phyloP scores from a whole-genome alignment of 2,797 vertebrate genomes.

The Nannoperca obscura region DNA sequence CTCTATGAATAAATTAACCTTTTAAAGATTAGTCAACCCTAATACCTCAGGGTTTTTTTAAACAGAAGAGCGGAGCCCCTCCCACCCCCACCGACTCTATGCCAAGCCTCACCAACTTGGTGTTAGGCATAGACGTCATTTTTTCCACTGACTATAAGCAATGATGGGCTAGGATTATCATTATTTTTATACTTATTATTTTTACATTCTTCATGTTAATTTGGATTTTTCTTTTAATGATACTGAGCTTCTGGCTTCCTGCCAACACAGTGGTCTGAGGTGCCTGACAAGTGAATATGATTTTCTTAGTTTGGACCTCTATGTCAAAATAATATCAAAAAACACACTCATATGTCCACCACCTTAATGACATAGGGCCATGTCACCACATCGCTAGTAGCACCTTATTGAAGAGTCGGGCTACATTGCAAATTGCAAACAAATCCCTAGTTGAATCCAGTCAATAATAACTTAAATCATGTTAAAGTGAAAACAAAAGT shows the following conservation, averaged over 20 bases:
- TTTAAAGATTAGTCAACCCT: conserved; percentile 99
- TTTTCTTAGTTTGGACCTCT: background rate
- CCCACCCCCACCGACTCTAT: conserved; percentile 62
- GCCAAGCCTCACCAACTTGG: conserved; percentile 85
- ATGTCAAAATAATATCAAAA: background rate
- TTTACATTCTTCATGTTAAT: conserved; percentile 4
- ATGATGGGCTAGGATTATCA: background rate
- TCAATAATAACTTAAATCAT: background rate
- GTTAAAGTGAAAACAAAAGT: background rate
- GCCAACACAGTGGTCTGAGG: background rate
- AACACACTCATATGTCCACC: background rate
- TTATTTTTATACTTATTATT: background rate
- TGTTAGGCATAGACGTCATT: conserved; percentile 67
- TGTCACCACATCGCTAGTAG: background rate
- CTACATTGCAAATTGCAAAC: background rate
- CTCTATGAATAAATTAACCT: conserved; percentile 99
- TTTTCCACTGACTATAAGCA: conserved; percentile 17
- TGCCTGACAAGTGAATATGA: background rate
- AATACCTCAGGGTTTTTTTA: conserved; percentile 96
- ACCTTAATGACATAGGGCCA: background rate
- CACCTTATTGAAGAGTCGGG: background rate
- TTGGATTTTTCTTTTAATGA: conserved; percentile 2
- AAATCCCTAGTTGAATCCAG: background rate
- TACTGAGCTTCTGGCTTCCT: background rate
- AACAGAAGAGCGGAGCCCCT: conserved; percentile 89